Base-by-base conservation (phyloP, 1,140 invertebrate species). In the Drosophila navojoa region DNA sequence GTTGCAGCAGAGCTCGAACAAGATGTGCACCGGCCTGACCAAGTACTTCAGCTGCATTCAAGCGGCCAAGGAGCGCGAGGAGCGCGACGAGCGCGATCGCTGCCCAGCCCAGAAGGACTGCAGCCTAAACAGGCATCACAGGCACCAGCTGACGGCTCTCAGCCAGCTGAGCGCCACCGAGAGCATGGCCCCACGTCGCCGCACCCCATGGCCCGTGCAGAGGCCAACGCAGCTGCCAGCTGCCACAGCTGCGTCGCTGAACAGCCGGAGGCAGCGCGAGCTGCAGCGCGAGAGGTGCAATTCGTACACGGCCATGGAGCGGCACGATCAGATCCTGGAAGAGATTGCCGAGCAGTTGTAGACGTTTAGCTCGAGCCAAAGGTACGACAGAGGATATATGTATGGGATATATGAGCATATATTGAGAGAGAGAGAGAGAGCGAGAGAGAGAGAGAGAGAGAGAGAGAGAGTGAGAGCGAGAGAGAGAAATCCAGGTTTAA, bases 271-370 rank as follows among this genome's bases (percentile, higher is more conserved):
- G 10, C 15, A 13, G 29, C 49, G 27, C 4, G 35, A 40, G 16
- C 16, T 19, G 3, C 4, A 49, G 22, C 44, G 44, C 2, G 52
- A 32, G 7, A 42, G 44, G 7, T 25, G 59, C n/a, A 71, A 61
- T 42, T 79, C 77, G 10, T 76, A 75, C 40, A 71, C 66, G 32
- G 60, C 76, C 6, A 35, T 79, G 71, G 55, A 70, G 19, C 71
- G 76, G 9, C 58, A 71, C 22, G 71, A 79, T 32, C 71, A 72
- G n/a, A 47, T 79, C 27, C 11, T 70, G 3, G 42, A 55, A 11
- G 38, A 35, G 1, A 50, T 29, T 49, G 45, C 1, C 2, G 42
- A 22, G 38, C 10, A 32, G 5, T 15, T 47, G 25, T 6, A 32
- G n/a, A 6, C 19, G 19, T 5, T 15, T 3, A 40, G 11, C 9